Evolutionary conservation across 1,140 invertebrate species (phyloP).

Genomic region (Caerostris extrusa): DNA sequence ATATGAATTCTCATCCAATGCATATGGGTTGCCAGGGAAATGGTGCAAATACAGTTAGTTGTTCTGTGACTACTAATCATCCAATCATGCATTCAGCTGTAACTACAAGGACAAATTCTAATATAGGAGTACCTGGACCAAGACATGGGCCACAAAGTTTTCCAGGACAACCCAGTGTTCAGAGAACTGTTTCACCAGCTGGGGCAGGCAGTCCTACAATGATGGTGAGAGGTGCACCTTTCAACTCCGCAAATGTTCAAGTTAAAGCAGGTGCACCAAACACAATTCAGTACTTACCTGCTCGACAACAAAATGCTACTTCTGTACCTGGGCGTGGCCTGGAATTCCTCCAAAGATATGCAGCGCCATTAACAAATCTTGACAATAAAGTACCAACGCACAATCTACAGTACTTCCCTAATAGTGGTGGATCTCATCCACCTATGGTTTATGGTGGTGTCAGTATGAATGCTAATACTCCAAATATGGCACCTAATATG

Average conservation of each 20-base stretch:
- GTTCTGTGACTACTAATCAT: conserved; percentile 78
- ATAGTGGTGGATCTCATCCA: conserved; percentile 80
- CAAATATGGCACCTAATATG: conserved; percentile 80
- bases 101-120: conserved; percentile 77
- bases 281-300: conserved; percentile 98
- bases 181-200: conserved; percentile 78
- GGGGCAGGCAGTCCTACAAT: conserved; percentile 78
- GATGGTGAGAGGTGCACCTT: conserved; percentile 77
- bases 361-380: conserved; percentile 83
- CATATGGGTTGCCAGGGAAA: conserved; percentile 72
- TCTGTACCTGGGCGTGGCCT: conserved; percentile 88
- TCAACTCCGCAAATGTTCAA: conserved; percentile 81
- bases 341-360: conserved; percentile 94
- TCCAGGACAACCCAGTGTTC: conserved; percentile 78
- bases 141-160: conserved; percentile 78
- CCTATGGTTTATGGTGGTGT: conserved; percentile 76
- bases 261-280: conserved; percentile 98
- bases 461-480: conserved; percentile 80
- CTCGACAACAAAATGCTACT: conserved; percentile 83
- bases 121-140: conserved; percentile 73
- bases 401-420: conserved; percentile 89
- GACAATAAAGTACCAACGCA: conserved; percentile 88
- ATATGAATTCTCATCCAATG: conserved; percentile 73
- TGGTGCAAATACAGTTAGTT: conserved; percentile 78
- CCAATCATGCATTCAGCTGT: conserved; percentile 78